phyloP scores from a whole-genome alignment of 1,140 invertebrate species.

The Sesamia nonagrioides region DNA sequence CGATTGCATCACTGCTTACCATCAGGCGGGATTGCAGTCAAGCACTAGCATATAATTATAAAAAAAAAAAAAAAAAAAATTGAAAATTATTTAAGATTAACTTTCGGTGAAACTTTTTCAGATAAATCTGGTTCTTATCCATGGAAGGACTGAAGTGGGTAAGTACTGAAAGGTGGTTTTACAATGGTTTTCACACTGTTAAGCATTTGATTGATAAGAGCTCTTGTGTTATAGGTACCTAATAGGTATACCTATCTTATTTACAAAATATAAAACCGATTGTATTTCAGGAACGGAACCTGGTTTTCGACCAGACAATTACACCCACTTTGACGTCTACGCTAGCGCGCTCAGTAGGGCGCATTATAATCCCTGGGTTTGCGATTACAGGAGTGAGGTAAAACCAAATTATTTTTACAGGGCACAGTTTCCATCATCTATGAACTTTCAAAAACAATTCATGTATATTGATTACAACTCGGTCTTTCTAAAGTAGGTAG shows the following conservation, averaged over 20 bases:
- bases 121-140: constrained; percentile 29
- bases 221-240: neutral
- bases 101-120: neutral
- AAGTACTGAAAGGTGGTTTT: neutral
- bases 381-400: constrained; percentile 20
- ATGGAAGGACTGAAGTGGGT: constrained; percentile 33
- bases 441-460: neutral
- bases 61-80: too few relatives aligned
- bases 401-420: neutral
- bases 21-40: too few relatives aligned
- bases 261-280: too few relatives aligned
- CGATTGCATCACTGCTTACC: too few relatives aligned
- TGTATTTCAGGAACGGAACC: neutral
- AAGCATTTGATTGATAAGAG: neutral
- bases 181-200: neutral
- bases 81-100: too few relatives aligned
- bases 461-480: neutral
- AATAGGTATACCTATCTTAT: too few relatives aligned
- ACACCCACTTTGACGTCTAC: constrained; percentile 19
- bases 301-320: constrained; percentile 8
- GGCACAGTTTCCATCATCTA: neutral
- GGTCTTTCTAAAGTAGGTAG: too few relatives aligned
- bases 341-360: constrained; percentile 23
- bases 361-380: constrained; percentile 29
- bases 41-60: too few relatives aligned